A percentile compares a stretch with the other conserved stretches of the same genome.
phyloP scores from a whole-genome alignment of 2,797 vertebrate species.

The Petrocephalus sullivani region DNA sequence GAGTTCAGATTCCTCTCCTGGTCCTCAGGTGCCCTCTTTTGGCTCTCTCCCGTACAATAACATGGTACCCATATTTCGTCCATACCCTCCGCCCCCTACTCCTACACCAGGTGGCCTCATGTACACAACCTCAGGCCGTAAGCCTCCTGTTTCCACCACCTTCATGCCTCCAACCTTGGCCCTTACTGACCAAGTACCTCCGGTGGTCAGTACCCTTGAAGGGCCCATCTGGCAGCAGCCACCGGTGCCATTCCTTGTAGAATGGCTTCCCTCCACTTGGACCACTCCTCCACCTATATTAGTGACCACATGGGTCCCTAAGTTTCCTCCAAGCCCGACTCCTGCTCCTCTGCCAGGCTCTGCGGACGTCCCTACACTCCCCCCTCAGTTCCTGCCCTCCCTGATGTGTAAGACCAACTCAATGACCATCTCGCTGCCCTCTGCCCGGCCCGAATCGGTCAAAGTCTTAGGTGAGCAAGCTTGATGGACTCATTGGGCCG shows the following conservation, averaged over 20 bases:
- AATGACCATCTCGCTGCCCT: slow-evolving; percentile 50
- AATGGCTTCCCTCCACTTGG: background rate
- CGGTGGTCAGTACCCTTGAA: slow-evolving; percentile 29
- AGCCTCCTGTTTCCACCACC: slow-evolving; percentile 10
- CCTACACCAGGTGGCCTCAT: background rate
- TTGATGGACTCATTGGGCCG: background rate
- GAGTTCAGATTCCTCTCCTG: background rate
- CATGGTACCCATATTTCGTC: background rate
- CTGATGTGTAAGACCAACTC: slow-evolving; percentile 41
- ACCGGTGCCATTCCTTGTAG: background rate
- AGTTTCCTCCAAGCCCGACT: slow-evolving; percentile 8
- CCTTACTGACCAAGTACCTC: slow-evolving; percentile 22
- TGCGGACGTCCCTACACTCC: background rate
- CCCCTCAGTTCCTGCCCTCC: slow-evolving; percentile 24
- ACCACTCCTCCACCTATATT: background rate
- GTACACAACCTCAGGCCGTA: background rate
- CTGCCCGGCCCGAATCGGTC: slow-evolving; percentile 52
- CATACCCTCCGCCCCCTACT: background rate
- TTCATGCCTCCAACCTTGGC: slow-evolving; percentile 24
- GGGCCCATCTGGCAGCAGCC: background rate
- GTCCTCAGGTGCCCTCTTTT: background rate
- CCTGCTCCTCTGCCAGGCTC: background rate
- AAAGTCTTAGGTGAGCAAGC: slow-evolving; percentile 59
- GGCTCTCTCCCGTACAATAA: slow-evolving; percentile 15
- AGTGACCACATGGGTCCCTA: background rate